Evolutionary conservation across 2,888 invertebrate genomes (phyloP).

Genomic region (Chloromyia formosa): DNA sequence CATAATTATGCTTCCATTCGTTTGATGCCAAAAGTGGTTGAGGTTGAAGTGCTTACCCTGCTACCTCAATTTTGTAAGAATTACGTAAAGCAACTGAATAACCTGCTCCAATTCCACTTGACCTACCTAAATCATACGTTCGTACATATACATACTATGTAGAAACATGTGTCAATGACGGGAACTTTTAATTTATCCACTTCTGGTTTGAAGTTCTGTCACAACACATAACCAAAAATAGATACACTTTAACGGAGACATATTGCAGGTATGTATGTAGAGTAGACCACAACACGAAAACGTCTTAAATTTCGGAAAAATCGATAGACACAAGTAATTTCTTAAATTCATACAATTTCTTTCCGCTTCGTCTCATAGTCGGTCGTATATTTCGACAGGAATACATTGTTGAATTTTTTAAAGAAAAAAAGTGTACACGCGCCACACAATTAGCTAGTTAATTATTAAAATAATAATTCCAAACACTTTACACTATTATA

Average conservation of each 20-base stretch:
- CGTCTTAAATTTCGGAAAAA: conserved; percentile 11
- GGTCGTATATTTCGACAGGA: no score
- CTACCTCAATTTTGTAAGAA: not conserved
- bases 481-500: conserved; percentile 7
- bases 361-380: not conserved
- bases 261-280: not conserved
- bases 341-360: not conserved
- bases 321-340: conserved; percentile 1
- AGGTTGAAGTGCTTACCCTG: not conserved
- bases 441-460: no score
- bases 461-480: not conserved
- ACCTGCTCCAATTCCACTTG: not conserved
- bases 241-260: conserved; percentile 24
- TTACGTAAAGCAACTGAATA: not conserved
- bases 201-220: not conserved
- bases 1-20: no score
- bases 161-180: no score
- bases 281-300: not conserved
- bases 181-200: not conserved
- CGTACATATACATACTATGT: not conserved
- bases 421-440: no score
- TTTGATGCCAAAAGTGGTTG: not conserved
- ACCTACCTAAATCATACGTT: conserved; percentile 23
- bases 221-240: conserved; percentile 5
- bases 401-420: not conserved